Conservation (phyloP, 2,797 vertebrate species). For the Epinephelus awoara region DNA sequence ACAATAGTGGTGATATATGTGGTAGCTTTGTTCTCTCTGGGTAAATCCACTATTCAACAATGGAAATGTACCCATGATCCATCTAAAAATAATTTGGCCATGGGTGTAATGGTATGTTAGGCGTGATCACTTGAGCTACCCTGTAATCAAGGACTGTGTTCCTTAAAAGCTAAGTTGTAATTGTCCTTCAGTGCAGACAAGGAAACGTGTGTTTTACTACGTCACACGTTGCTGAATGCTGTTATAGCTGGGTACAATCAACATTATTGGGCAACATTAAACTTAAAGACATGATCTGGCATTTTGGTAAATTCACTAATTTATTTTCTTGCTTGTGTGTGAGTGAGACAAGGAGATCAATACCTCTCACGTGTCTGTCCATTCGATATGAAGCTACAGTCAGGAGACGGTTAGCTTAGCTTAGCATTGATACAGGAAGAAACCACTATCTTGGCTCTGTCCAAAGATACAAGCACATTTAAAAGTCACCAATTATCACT, state of each 20-base stretch:
- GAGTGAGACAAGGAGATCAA: too few species aligned
- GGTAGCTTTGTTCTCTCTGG: not conserved
- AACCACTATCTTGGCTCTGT: not conserved
- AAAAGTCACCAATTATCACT: not conserved
- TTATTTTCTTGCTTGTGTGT: not conserved
- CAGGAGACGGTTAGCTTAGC: too few species aligned
- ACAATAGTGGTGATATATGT: not conserved
- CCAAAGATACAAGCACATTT: too few species aligned
- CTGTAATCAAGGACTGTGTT: not conserved
- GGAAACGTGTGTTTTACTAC: not conserved
- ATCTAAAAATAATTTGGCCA: not conserved
- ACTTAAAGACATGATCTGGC: not conserved
- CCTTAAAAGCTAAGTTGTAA: not conserved
- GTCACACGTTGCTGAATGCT: not conserved
- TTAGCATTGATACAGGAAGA: not conserved
- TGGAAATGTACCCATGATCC: not conserved
- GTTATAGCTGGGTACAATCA: not conserved
- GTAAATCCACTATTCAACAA: not conserved
- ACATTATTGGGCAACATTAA: not conserved
- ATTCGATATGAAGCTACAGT: not conserved
- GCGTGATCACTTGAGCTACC: conserved; percentile 7
- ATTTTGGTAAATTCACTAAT: not conserved
- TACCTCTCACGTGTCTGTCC: not conserved
- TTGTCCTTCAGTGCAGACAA: not conserved
- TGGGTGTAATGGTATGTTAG: not conserved